Evolutionary conservation across 2,888 invertebrate species (phyloP).

Genomic region (Mactromeris polynyma): DNA sequence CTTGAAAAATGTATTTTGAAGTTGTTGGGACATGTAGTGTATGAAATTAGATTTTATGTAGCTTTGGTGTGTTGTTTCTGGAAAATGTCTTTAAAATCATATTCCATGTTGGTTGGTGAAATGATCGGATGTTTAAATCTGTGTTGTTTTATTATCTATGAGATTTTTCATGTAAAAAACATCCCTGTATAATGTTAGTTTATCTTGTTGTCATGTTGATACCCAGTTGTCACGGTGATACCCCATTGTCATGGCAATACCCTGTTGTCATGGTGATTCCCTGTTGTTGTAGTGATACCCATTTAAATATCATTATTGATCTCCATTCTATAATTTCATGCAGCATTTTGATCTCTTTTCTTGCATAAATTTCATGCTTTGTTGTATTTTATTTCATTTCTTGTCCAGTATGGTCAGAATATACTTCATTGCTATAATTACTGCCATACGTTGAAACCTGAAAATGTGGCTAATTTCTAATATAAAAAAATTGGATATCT

Average conservation of each 20-base stretch:
- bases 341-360: conserved; percentile 8
- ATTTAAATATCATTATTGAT: background rate
- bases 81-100: too few relatives aligned
- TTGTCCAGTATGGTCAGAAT: too few relatives aligned
- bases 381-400: background rate
- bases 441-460: too few relatives aligned
- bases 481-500: too few relatives aligned
- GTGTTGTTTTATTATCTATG: background rate
- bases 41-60: too few relatives aligned
- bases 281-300: background rate
- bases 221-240: too few relatives aligned
- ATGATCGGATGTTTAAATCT: background rate
- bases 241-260: too few relatives aligned
- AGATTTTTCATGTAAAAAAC: background rate
- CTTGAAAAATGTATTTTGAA: too few relatives aligned
- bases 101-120: background rate
- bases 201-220: background rate
- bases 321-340: background rate
- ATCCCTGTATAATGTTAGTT: background rate
- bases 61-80: too few relatives aligned
- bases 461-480: too few relatives aligned
- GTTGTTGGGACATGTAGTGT: too few relatives aligned
- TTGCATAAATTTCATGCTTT: background rate
- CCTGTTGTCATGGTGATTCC: background rate
- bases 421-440: too few relatives aligned